Evolutionary conservation across 2,797 vertebrate species (phyloP).

Genomic region (Arvicola amphibius): DNA sequence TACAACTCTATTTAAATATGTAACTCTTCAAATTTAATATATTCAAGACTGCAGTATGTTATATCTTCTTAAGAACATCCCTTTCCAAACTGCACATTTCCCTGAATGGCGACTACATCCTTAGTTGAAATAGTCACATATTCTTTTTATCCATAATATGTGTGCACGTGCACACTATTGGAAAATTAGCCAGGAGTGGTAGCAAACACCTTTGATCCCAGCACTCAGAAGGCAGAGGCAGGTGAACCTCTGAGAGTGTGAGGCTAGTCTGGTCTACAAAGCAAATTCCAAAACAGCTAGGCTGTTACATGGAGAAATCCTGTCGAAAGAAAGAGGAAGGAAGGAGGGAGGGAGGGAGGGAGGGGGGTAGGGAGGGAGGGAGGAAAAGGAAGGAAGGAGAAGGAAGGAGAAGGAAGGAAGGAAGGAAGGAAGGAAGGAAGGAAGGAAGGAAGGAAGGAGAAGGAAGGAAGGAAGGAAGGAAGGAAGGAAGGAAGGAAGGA

Average conservation of each 20-base stretch:
- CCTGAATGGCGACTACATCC: not conserved
- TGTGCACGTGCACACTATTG: not conserved
- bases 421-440: too few species aligned
- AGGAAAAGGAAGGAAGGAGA: too few species aligned
- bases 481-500: too few species aligned
- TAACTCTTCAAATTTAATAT: not conserved
- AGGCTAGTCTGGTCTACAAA: not conserved
- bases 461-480: rapidly evolving
- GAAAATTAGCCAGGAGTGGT: not conserved
- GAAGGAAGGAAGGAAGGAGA: too few species aligned
- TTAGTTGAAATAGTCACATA: not conserved
- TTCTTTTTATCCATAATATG: not conserved
- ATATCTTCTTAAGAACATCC: not conserved
- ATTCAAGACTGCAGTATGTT: not conserved
- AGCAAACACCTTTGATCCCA: not conserved
- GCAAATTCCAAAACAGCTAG: not conserved
- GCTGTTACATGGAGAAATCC: not conserved
- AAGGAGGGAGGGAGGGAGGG: too few species aligned
- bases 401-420: too few species aligned
- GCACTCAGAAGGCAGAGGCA: not conserved
- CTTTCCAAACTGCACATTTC: not conserved
- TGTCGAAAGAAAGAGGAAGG: not conserved
- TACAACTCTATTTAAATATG: not conserved
- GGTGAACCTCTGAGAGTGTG: not conserved
- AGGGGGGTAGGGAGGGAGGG: too few species aligned